Conservation (phyloP, 2,888 invertebrate species). For the Pecten maximus region DNA sequence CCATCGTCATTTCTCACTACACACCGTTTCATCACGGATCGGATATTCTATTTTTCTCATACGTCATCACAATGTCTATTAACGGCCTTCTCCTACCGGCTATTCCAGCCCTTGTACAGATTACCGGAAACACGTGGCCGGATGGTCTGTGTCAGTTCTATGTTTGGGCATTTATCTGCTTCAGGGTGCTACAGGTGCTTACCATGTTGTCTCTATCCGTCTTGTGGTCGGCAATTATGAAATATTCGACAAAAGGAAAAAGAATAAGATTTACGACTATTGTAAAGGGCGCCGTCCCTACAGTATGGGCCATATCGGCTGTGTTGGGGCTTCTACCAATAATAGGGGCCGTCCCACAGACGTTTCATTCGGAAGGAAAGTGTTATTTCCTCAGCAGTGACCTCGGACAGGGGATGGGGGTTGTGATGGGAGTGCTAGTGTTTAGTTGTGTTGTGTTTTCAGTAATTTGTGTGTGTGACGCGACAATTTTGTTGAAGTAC, state of each 20-base stretch:
- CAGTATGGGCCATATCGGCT: conserved; percentile 63
- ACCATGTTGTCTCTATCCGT: conserved; percentile 62
- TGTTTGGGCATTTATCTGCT: conserved; percentile 65
- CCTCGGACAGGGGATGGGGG: conserved; percentile 65
- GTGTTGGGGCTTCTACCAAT: conserved; percentile 66
- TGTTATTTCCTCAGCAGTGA: conserved; percentile 70
- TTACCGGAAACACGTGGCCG: conserved; percentile 61
- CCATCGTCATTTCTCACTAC: conserved; percentile 70
- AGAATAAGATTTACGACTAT: conserved; percentile 62
- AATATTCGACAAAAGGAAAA: conserved; percentile 63
- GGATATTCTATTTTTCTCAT: conserved; percentile 70
- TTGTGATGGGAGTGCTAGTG: conserved; percentile 66
- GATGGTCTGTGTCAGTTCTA: conserved; percentile 64
- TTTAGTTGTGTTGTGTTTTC: conserved; percentile 61
- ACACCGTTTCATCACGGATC: conserved; percentile 71
- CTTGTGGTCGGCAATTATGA: conserved; percentile 68
- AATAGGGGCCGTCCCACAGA: conserved; percentile 62
- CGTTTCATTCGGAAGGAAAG: conserved; percentile 52
- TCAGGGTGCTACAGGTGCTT: conserved; percentile 64
- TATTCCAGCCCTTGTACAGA: conserved; percentile 64
- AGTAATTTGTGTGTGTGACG: conserved; percentile 67
- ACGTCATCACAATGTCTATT: conserved; percentile 67
- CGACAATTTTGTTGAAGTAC: conserved; percentile 64
- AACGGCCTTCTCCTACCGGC: conserved; percentile 67
- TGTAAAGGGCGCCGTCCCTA: conserved; percentile 61